Conservation (phyloP, 2,797 vertebrate genomes). For the Strix occidentalis region DNA sequence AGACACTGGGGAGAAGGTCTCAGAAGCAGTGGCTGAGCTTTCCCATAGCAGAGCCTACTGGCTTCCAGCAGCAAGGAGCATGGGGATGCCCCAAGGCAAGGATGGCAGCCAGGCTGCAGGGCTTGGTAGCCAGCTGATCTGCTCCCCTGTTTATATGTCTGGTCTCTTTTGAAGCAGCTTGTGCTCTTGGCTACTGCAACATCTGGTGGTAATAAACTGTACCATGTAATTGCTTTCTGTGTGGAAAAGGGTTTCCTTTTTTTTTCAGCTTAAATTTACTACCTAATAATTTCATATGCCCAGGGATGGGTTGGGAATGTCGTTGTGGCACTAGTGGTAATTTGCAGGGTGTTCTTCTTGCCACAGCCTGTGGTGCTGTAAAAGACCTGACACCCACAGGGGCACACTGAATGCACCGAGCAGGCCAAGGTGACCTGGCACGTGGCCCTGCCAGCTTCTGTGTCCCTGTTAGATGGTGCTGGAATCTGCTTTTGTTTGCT, state of each 20-base stretch:
- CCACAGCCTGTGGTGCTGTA: not conserved
- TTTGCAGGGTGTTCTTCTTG: not conserved
- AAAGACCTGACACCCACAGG: not conserved
- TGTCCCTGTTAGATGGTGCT: not conserved
- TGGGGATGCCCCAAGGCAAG: not conserved
- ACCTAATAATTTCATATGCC: not conserved
- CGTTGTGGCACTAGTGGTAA: not conserved
- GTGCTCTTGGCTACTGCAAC: constrained; percentile 7
- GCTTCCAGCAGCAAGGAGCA: not conserved
- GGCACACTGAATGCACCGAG: fast-evolving
- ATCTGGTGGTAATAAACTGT: constrained; percentile 17
- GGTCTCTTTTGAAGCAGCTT: constrained; percentile 13
- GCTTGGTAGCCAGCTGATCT: not conserved
- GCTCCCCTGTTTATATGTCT: not conserved
- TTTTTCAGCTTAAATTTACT: not conserved
- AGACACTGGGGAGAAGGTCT: not conserved
- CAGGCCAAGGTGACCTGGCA: fast-evolving
- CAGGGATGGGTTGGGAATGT: not conserved
- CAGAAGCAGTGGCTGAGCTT: not conserved
- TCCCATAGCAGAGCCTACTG: not conserved
- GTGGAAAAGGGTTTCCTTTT: not conserved
- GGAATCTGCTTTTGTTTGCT: constrained; percentile 39
- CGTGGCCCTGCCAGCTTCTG: not conserved
- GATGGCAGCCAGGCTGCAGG: not conserved
- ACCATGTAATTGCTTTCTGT: not conserved